Conservation (phyloP, 2,797 vertebrate species). For the Malacoctenus gilli region DNA sequence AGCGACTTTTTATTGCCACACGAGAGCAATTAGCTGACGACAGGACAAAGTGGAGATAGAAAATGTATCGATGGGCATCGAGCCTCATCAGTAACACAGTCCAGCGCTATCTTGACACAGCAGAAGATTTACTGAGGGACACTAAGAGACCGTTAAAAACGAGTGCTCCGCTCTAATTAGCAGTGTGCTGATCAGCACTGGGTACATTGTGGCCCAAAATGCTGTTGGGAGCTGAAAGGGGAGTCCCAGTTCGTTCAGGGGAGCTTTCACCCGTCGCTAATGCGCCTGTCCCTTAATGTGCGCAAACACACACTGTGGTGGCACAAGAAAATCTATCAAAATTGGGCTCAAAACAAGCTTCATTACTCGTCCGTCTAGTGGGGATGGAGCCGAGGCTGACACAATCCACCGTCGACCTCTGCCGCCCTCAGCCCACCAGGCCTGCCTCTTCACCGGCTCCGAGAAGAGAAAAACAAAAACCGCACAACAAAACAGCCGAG, state of each 20-base stretch:
- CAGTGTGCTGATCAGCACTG: slow-evolving; percentile 22
- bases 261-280: background rate
- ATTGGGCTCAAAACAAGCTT: slow-evolving; percentile 50
- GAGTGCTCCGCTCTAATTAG: background rate
- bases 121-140: background rate
- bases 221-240: slow-evolving; percentile 32
- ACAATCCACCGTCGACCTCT: slow-evolving; percentile 36
- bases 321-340: slow-evolving; percentile 54
- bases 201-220: slow-evolving; percentile 20
- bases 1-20: too few species aligned
- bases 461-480: slow-evolving; percentile 11
- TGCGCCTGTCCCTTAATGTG: slow-evolving; percentile 26
- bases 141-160: background rate
- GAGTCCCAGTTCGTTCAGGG: slow-evolving; percentile 16
- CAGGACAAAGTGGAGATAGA: too few species aligned
- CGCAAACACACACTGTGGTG: slow-evolving; percentile 10
- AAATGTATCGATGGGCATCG: too few species aligned
- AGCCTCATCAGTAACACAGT: too few species aligned
- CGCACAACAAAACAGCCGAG: slow-evolving; percentile 41
- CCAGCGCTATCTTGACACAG: background rate
- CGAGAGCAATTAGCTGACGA: too few species aligned
- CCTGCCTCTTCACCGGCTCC: slow-evolving; percentile 57
- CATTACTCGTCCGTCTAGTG: slow-evolving; percentile 53
- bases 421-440: slow-evolving; percentile 53
- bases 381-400: slow-evolving; percentile 33